Conservation (phyloP, 2,888 invertebrate genomes). For the Venustoraphidia nigricollis region DNA sequence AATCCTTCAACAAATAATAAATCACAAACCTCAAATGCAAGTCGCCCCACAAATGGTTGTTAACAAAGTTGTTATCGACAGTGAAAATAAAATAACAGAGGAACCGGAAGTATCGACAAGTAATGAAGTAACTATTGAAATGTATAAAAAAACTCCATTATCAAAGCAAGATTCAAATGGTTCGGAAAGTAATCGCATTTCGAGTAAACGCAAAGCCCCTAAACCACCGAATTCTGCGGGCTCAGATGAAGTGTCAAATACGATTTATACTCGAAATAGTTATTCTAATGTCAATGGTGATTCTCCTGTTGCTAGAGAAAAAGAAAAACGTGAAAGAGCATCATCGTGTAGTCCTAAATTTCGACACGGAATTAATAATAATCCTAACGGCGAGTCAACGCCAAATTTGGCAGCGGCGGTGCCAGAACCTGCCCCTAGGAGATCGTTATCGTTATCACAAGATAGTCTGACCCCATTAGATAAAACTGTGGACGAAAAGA, state of each 20-base stretch:
- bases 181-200: constrained; percentile 25
- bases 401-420: constrained; percentile 11
- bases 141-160: constrained; percentile 25
- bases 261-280: constrained; percentile 44
- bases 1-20: background rate
- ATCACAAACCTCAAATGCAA: constrained; percentile 8
- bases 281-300: constrained; percentile 40
- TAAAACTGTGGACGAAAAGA: constrained; percentile 26
- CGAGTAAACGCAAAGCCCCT: constrained; percentile 61
- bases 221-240: constrained; percentile 43
- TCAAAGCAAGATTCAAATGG: constrained; percentile 41
- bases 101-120: background rate
- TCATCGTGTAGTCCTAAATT: constrained; percentile 46
- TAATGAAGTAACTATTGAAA: constrained; percentile 8
- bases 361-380: constrained; percentile 29
- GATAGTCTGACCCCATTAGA: constrained; percentile 42
- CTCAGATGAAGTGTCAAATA: constrained; percentile 33
- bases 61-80: background rate
- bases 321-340: constrained; percentile 59
- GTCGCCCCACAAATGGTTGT: constrained; percentile 10
- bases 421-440: constrained; percentile 53
- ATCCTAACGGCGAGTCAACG: constrained; percentile 16
- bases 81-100: background rate
- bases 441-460: constrained; percentile 57
- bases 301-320: constrained; percentile 52